Evolutionary conservation across 2,113 vertebrate genomes (phyloP).

Genomic region (Cacatua alba): DNA sequence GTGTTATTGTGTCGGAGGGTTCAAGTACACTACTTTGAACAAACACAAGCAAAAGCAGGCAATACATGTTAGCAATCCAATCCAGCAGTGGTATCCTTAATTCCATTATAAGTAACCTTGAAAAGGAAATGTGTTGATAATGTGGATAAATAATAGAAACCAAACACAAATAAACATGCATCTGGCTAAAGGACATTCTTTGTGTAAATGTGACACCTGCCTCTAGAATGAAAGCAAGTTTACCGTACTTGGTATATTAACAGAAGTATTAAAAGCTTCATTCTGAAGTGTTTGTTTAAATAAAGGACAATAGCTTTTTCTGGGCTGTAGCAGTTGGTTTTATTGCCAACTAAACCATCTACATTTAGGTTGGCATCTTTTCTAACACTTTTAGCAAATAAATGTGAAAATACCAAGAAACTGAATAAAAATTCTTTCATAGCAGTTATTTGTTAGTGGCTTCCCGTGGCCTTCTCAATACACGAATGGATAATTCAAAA

Average conservation of each 20-base stretch:
- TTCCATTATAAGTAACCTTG: background rate
- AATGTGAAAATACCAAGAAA: background rate
- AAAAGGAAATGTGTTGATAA: conserved; percentile 27
- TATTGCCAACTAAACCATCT: conserved; percentile 22
- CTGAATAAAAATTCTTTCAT: background rate
- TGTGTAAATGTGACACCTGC: conserved; percentile 52
- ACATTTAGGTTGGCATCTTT: background rate
- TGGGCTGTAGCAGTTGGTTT: background rate
- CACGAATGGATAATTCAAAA: background rate
- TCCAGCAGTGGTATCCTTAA: background rate
- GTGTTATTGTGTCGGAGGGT: background rate
- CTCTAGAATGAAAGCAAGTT: background rate
- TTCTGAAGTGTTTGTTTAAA: conserved; percentile 40
- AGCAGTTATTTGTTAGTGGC: background rate
- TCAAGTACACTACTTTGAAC: background rate
- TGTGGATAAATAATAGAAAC: conserved; percentile 1
- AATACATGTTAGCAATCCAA: background rate
- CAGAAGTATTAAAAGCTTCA: background rate
- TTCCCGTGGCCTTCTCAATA: background rate
- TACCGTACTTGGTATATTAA: background rate
- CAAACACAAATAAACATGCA: background rate
- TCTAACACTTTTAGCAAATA: background rate
- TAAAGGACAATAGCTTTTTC: background rate
- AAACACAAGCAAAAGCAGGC: conserved; percentile 3
- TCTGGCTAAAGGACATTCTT: background rate